These are phyloP conservation scores for Prosopocoilus inquinatus DNA, from an alignment of 2,888 invertebrate species.

Conservation along the genomic window DNA sequence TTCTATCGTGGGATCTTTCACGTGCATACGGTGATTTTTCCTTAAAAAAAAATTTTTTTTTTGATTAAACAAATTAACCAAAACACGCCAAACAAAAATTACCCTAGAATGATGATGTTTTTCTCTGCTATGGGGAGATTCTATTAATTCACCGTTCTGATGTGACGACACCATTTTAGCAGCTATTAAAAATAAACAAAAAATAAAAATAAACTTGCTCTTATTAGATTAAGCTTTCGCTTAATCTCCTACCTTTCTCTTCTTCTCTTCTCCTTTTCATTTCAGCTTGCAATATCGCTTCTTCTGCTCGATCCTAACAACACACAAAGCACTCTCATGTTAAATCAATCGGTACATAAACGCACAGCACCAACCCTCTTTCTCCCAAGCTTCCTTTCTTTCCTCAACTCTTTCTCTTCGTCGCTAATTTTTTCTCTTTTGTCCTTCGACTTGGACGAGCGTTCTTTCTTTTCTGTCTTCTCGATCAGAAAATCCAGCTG, in stretches of 20 bases:
- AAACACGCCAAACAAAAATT: slow-evolving; percentile 36
- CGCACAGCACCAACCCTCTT: slow-evolving; percentile 60
- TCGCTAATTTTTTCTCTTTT: slow-evolving; percentile 67
- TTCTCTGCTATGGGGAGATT: slow-evolving; percentile 59
- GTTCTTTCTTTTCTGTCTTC: slow-evolving; percentile 55
- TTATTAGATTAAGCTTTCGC: slow-evolving; percentile 7
- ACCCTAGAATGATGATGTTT: slow-evolving; percentile 76
- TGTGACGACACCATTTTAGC: slow-evolving; percentile 62
- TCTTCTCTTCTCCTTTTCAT: slow-evolving; percentile 80
- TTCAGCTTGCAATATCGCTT: slow-evolving; percentile 61
- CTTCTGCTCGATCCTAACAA: slow-evolving; percentile 70
- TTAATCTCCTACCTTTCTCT: slow-evolving; percentile 76
- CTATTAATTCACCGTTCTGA: slow-evolving; percentile 76
- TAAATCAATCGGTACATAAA: slow-evolving; percentile 12
- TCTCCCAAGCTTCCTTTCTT: slow-evolving; percentile 77
- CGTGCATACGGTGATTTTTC: slow-evolving; percentile 76
- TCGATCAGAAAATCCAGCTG: slow-evolving; percentile 44
- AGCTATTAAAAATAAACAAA: slow-evolving; percentile 38
- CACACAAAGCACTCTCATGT: slow-evolving; percentile 6
- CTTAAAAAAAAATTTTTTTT: slow-evolving; percentile 55
- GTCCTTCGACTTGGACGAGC: slow-evolving; percentile 54
- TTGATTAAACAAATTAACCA: neutral
- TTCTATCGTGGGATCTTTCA: slow-evolving; percentile 74
- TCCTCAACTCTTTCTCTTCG: slow-evolving; percentile 76
- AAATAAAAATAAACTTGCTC: slow-evolving; percentile 9